A percentile compares a stretch with the other conserved stretches of the same genome.
Conservation (phyloP, 2,888 invertebrate species). For the Dynastes grantii region DNA sequence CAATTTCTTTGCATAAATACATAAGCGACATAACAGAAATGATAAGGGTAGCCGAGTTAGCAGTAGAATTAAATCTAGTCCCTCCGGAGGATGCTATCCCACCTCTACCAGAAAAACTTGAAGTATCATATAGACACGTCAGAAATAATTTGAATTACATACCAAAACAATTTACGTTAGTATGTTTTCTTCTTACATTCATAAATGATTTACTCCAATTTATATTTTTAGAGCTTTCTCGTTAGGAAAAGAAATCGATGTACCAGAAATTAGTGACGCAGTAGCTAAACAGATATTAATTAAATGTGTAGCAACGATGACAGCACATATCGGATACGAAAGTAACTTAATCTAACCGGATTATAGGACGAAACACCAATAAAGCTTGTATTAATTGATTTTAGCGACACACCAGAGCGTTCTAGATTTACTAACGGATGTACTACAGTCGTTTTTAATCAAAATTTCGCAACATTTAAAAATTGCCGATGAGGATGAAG, state of each 20-base stretch:
- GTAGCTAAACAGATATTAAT: conserved; percentile 68
- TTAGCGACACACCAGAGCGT: conserved; percentile 70
- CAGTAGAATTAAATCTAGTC: conserved; percentile 64
- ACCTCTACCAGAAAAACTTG: conserved; percentile 63
- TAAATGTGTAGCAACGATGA: conserved; percentile 71
- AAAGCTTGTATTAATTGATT: conserved; percentile 53
- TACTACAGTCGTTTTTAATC: conserved; percentile 71
- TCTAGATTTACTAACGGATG: conserved; percentile 71
- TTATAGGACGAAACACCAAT: conserved; percentile 40
- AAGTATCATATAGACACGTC: conserved; percentile 60
- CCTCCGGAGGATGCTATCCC: conserved; percentile 64
- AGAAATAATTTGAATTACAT: conserved; percentile 64
- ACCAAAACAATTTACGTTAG: conserved; percentile 63
- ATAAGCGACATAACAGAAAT: conserved; percentile 65
- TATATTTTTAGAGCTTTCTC: conserved; percentile 58
- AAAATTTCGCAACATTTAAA: conserved; percentile 72
- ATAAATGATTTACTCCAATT: neutral
- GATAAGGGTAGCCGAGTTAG: conserved; percentile 64
- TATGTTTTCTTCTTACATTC: conserved; percentile 11
- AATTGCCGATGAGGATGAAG: conserved; percentile 72
- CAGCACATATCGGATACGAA: conserved; percentile 74
- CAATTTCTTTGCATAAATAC: conserved; percentile 67
- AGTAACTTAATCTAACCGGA: conserved; percentile 60
- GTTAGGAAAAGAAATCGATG: conserved; percentile 61
- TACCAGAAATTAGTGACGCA: conserved; percentile 65